Evolutionary conservation across 2,888 invertebrate genomes (phyloP).

Genomic region (Trichacis sp.): DNA sequence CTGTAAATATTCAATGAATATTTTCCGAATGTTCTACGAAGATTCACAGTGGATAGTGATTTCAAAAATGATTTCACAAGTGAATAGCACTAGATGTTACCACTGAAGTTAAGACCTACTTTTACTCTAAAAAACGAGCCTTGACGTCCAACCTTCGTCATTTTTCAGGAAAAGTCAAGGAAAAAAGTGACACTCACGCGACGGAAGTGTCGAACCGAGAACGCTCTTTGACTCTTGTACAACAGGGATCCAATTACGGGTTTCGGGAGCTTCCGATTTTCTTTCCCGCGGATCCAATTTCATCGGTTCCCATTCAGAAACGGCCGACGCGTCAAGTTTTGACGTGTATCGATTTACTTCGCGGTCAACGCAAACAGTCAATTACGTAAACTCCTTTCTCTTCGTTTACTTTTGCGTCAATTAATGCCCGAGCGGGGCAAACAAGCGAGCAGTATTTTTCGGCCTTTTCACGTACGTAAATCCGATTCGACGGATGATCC

Average conservation of each 20-base stretch:
- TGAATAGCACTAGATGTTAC: too few relatives aligned
- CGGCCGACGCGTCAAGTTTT: not conserved
- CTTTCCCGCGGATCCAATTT: not conserved
- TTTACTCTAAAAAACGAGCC: too few relatives aligned
- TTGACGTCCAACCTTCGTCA: too few relatives aligned
- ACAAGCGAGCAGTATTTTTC: not conserved
- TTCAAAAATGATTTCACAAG: too few relatives aligned
- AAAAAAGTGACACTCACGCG: too few relatives aligned
- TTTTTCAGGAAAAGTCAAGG: too few relatives aligned
- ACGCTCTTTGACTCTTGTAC: slow-evolving; percentile 6
- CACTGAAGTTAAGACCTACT: too few relatives aligned
- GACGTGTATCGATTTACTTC: not conserved
- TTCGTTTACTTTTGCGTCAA: not conserved
- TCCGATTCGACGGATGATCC: slow-evolving; percentile 63
- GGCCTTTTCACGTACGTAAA: slow-evolving; percentile 45
- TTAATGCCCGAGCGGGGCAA: not conserved
- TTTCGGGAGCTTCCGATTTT: not conserved
- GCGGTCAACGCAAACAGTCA: not conserved
- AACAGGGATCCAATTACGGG: slow-evolving; percentile 25
- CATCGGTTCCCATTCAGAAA: not conserved
- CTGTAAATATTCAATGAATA: too few relatives aligned
- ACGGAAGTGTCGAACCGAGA: not conserved
- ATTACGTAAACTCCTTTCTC: not conserved
- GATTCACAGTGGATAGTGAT: too few relatives aligned
- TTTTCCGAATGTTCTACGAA: too few relatives aligned